Base-by-base conservation (phyloP, 2,113 vertebrate genomes). In the Albula goreensis region DNA sequence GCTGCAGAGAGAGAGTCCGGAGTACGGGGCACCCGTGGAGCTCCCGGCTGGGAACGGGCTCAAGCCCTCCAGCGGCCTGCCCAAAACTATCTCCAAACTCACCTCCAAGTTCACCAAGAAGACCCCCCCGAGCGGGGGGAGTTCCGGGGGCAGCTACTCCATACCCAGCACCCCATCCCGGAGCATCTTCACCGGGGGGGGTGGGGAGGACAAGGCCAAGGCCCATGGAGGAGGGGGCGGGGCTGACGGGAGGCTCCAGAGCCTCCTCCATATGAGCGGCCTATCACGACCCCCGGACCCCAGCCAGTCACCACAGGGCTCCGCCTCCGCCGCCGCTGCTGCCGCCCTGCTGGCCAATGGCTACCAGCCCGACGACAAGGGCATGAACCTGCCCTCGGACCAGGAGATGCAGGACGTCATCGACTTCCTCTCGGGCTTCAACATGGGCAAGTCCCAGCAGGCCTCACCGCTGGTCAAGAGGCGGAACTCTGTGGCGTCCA, bases 351-450 rank as follows among this genome's bases (percentile, higher is more conserved):
- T 96, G 52, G 94, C 95, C 87, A 99, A 99, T 2, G 97, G 97
- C 2, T 95, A 94, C 4, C 92, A 95, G 88, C 96, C 94, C 48
- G 97, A 98, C 0, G 98, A 98, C 88, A 98, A 99, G 94, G 97
- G 97, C 82, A 99, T 99, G 97, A 99, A 99, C 92, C 91, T 99
- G 89, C 98, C 98, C 41, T 99, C 97, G 0, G 98, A 99, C 93
- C 98, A 99, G 92, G 98, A 99, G 94, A 99, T 99, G 98, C 98
- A 99, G 92, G 98, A 99, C 78, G 98, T 99, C 87, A 99, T 99
- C 2, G 98, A 99, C 93, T 99, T 99, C 93, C 96, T 99, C 86
- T 99, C 98, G 22, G 98, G 98, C 83, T 99, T 99, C 93, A 99
- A 98, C 93, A 98, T 99, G 98, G 97, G 97, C 86, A 99, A 99